A percentile compares a stretch with the other conserved stretches of the same genome.
These are phyloP conservation scores for Caenorhabditis plicata DNA, from an alignment of 2,888 invertebrate species.

Conservation along the genomic window DNA sequence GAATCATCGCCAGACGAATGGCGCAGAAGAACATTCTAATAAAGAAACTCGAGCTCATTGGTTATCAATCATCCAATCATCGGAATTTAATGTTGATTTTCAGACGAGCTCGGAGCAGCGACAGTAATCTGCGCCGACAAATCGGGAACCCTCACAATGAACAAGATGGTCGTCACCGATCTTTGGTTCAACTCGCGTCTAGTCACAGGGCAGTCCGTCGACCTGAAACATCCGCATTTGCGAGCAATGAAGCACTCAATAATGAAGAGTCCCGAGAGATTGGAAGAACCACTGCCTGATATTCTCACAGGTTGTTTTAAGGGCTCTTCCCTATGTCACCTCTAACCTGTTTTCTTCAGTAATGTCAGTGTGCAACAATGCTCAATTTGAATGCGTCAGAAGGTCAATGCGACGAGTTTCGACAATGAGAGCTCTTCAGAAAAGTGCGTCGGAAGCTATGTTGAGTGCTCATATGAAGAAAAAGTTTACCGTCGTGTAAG, in stretches of 20 bases:
- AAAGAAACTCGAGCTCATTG: constrained; percentile 61
- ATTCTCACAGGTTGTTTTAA: no score
- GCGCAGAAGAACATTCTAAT: constrained; percentile 99
- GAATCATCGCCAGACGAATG: constrained; percentile 81
- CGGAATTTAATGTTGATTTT: neutral
- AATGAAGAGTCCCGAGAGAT: constrained; percentile 38
- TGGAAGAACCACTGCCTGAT: constrained; percentile 59
- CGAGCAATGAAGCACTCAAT: constrained; percentile 44
- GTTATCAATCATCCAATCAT: no score
- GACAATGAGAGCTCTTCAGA: constrained; percentile 56
- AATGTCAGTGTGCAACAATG: constrained; percentile 62
- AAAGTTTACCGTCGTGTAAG: constrained; percentile 60
- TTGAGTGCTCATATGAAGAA: constrained; percentile 52
- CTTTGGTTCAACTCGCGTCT: constrained; percentile 53
- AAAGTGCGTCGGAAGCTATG: constrained; percentile 45
- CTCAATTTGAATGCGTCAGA: constrained; percentile 53
- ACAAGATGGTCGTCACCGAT: constrained; percentile 76
- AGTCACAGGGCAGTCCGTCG: constrained; percentile 43
- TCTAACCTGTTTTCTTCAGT: constrained; percentile 33
- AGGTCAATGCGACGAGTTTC: constrained; percentile 44
- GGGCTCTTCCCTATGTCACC: neutral
- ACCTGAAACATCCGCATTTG: constrained; percentile 56
- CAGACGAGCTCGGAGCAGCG: constrained; percentile 78
- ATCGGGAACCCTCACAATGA: constrained; percentile 95
- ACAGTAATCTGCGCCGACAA: constrained; percentile 95